Evolutionary conservation across 1,140 invertebrate species (phyloP).

Genomic region (Drosophila mayri): DNA sequence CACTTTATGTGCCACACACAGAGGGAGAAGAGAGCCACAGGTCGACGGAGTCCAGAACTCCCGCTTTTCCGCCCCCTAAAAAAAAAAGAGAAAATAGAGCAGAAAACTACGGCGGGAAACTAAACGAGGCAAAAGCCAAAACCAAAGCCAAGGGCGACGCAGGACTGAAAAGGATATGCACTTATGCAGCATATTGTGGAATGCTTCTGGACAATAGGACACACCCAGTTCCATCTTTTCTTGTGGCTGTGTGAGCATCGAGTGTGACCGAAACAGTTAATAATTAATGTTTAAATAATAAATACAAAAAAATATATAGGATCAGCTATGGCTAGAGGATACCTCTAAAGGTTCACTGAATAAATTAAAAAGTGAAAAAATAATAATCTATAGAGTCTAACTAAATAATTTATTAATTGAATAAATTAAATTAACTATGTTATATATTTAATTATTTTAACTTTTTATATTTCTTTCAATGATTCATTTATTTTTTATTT

Average conservation of each 20-base stretch:
- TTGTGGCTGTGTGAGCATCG: not conserved
- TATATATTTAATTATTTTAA: not conserved
- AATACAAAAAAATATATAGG: not conserved
- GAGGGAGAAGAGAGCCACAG: slow-evolving; percentile 42
- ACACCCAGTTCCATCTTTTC: slow-evolving; percentile 6
- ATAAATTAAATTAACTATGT: no score
- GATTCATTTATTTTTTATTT: not conserved
- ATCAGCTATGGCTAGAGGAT: not conserved
- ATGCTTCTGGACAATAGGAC: slow-evolving; percentile 33
- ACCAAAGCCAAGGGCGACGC: slow-evolving; percentile 61
- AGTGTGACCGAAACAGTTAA: slow-evolving; percentile 1
- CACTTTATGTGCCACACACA: slow-evolving; percentile 60
- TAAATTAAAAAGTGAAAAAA: no score
- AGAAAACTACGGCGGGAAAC: slow-evolving; percentile 16
- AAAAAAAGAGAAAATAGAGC: not conserved
- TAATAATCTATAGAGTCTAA: no score
- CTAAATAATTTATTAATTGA: no score
- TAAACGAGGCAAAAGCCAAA: slow-evolving; percentile 43
- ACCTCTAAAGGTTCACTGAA: not conserved
- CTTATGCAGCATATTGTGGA: slow-evolving; percentile 57
- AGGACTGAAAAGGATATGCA: slow-evolving; percentile 41
- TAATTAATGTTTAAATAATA: not conserved
- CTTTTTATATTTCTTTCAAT: not conserved
- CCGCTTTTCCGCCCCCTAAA: not conserved
- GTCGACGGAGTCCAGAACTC: slow-evolving; percentile 37